phyloP scores from a whole-genome alignment of 2,797 vertebrate genomes.

The Vultur gryphus region DNA sequence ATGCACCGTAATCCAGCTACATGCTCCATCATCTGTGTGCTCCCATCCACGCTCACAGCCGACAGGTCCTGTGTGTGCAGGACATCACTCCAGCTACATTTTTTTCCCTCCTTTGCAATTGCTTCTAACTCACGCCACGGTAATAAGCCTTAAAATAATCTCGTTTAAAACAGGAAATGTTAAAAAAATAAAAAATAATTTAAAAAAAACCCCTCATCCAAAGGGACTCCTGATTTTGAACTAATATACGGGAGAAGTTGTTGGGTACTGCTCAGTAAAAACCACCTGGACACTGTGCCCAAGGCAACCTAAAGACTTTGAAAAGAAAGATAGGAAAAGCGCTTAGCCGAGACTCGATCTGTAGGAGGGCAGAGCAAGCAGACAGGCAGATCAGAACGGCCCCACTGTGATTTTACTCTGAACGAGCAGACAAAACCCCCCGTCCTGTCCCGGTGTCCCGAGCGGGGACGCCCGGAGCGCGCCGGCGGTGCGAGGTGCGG shows the following conservation, averaged over 20 bases:
- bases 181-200: not conserved
- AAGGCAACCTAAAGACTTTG: not conserved
- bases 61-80: not conserved
- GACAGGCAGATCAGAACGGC: not conserved
- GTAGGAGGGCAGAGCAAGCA: not conserved
- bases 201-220: not conserved
- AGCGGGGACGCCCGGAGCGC: accelerated
- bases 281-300: not conserved
- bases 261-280: not conserved
- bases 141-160: not conserved
- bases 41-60: not conserved
- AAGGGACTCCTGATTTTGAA: not conserved
- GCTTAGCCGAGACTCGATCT: not conserved
- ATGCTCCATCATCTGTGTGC: accelerated
- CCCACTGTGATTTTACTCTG: accelerated
- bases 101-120: accelerated
- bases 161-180: not conserved
- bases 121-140: accelerated
- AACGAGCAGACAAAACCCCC: not conserved
- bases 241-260: not conserved
- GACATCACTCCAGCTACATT: not conserved
- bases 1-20: accelerated
- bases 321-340: not conserved
- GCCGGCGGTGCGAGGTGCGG: accelerated
- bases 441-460: accelerated